These are phyloP conservation scores for Sebastes diploproa DNA, from an alignment of 2,797 vertebrate genomes.

Conservation along the genomic window DNA sequence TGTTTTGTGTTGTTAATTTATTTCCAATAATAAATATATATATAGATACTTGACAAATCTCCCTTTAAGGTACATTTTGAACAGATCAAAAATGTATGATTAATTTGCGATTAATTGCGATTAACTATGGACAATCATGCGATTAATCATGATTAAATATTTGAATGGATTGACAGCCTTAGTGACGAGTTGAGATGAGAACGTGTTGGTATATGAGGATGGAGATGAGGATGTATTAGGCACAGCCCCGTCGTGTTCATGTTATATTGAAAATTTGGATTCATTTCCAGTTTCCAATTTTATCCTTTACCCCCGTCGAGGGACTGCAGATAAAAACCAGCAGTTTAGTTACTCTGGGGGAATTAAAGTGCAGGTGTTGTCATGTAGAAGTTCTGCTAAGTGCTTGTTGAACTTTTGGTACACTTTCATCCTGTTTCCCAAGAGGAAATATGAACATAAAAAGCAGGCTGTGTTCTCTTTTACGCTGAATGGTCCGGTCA, in stretches of 20 bases:
- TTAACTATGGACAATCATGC: too few relatives aligned
- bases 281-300: constrained; percentile 5
- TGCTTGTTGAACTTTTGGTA: constrained; percentile 30
- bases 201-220: background rate
- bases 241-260: background rate
- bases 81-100: too few relatives aligned
- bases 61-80: too few relatives aligned
- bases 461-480: background rate
- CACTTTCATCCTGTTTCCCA: background rate
- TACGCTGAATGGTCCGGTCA: background rate
- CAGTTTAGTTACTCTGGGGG: background rate
- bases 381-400: background rate
- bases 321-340: constrained; percentile 4
- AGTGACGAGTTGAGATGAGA: too few relatives aligned
- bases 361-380: constrained; percentile 5
- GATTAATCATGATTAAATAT: too few relatives aligned
- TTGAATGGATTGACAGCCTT: too few relatives aligned
- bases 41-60: too few relatives aligned
- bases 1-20: too few relatives aligned
- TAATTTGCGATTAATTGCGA: background rate
- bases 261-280: background rate
- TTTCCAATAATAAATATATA: too few relatives aligned
- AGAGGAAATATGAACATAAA: background rate
- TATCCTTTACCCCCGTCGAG: background rate
- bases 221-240: background rate